A percentile compares a stretch with the other conserved stretches of the same genome.
These are phyloP conservation scores for Nomada goodeniana DNA, from an alignment of 2,888 invertebrate species.

Conservation along the genomic window DNA sequence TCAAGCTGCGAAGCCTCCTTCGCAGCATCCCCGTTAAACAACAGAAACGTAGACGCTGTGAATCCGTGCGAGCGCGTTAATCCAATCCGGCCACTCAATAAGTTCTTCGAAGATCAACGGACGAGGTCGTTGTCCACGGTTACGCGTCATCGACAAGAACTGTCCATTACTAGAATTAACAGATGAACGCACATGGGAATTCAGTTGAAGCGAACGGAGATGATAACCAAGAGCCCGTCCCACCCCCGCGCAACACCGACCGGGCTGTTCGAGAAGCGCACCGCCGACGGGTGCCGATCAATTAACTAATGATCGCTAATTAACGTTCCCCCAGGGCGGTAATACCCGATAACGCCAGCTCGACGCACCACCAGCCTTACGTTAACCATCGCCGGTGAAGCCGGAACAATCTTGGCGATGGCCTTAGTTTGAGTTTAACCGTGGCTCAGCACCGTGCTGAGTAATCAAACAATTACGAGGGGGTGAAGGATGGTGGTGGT, in stretches of 20 bases:
- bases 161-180: conserved; percentile 73
- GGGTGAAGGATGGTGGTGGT: conserved; percentile 37
- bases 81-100: not conserved
- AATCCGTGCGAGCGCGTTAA: not conserved
- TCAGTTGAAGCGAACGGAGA: conserved; percentile 36
- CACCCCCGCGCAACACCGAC: conserved; percentile 29
- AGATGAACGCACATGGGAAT: conserved; percentile 72
- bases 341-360: conserved; percentile 74
- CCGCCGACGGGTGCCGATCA: conserved; percentile 77
- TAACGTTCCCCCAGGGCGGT: conserved; percentile 75
- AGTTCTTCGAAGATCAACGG: conserved; percentile 9
- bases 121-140: conserved; percentile 33
- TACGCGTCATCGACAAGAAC: conserved; percentile 44
- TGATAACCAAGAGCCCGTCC: not conserved
- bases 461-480: conserved; percentile 84
- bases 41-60: no score
- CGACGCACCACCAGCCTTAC: conserved; percentile 69
- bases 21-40: no score
- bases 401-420: conserved; percentile 77
- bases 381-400: conserved; percentile 64
- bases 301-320: conserved; percentile 79
- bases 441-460: conserved; percentile 83
- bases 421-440: conserved; percentile 82
- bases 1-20: no score
- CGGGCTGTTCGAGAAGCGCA: conserved; percentile 40